Evolutionary conservation across 2,797 vertebrate species (phyloP), one percentile per base, ranked within the genome.

Genomic region (Euthynnus affinis): DNA sequence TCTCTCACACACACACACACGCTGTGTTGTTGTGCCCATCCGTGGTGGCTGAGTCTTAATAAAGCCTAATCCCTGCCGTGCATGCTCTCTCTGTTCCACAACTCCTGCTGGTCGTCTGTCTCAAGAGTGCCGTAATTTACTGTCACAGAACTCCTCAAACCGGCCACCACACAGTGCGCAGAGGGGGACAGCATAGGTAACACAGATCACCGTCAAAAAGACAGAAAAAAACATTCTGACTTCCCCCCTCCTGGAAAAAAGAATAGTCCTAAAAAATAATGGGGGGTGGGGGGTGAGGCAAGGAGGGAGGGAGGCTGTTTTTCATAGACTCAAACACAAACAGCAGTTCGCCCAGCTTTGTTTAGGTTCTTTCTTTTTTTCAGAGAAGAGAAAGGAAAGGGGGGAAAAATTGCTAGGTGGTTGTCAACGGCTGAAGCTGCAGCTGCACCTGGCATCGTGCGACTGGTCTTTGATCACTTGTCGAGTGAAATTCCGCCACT

Each of bases 401-500:
- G 70, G 59, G 67, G 71, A 59, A 66, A 71, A 66, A 82, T 72
- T 88, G 87, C 91, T 80, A 69, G 87, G 90, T 85, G 87, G 92
- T 85, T 94, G 93, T 95, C 93, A 93, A 85, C 90, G 61, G 89
- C 86, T 89, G 91, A 93, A 90, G 92, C 89, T 87, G 84, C 88
- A 89, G 87, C 86, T 80, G 73, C 94, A 94, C 93, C 94, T 95
- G 93, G 92, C 85, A 83, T 88, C 86, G 77, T 61, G 73, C 76
- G 77, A 90, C 90, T 74, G 60, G 51, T 87, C 94, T 95, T 95
- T 95, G 94, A 95, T 95, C 94, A 94, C 89, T 88, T 94, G 92
- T 94, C 94, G 84, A 92, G 91, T 90, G 91, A 93, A 95, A 94
- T 94, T 93, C 92, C 87, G 29, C 90, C 87, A 90, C 91, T 90